Base-by-base conservation (phyloP, 2,797 vertebrate genomes). In the Xiphophorus birchmanni region DNA sequence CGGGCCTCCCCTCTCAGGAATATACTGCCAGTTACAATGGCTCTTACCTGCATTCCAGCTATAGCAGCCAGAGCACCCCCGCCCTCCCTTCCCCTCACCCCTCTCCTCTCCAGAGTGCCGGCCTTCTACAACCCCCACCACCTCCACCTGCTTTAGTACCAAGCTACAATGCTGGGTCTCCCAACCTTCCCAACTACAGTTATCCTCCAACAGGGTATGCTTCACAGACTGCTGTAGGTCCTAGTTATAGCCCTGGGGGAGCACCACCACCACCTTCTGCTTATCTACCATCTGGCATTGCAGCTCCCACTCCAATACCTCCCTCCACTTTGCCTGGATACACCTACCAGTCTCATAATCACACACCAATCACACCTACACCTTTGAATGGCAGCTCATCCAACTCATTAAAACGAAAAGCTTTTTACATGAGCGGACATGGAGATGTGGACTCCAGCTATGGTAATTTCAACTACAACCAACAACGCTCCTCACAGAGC, bases 401-500 rank as follows among this genome's bases (percentile, higher is more conserved):
- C 87, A 98, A 96, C 94, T 98, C 98, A 86, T 97, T 99, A 93
- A 99, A 99, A 96, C 96, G 99, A 91, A 99, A 99, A 96, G 99
- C 99, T 94, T 99, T 99, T 96, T 99, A 99, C 89, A 99, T 99
- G 98, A 97, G 97, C 87, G 97, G 97, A 91, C 98, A 98, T 95
- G 98, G 97, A 95, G 98, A 99, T 88, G 97, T 99, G 96, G 98
- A 99, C 95, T 97, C 99, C 90, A 96, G 95, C 95, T 99, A 99
- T 93, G 97, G 96, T 95, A 97, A 97, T 96, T 99, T 99, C 94
- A 98, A 94, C 96, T 99, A 99, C 91, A 97, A 95, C 96, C 99
- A 99, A 96, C 99, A 99, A 95, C 98, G 97, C 94, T 98, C 97
- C 44, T 97, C 98, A 80, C 98, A 99, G 90, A 99, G 98, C 92